phyloP scores from a whole-genome alignment of 1,140 invertebrate species.

The Zophobas morio region DNA sequence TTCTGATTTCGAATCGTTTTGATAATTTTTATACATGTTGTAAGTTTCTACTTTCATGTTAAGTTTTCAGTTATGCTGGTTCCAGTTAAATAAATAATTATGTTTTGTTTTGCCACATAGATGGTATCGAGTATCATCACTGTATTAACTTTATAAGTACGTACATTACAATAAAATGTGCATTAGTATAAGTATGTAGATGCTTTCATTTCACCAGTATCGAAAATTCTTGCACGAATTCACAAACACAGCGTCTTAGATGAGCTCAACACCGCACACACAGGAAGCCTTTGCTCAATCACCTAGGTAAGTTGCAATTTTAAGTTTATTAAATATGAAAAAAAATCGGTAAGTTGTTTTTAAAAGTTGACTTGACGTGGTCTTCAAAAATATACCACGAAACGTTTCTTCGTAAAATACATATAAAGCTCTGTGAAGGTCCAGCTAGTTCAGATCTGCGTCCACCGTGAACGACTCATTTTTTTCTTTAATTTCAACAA shows the following conservation, averaged over 20 bases:
- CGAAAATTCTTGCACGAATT: slow-evolving; percentile 33
- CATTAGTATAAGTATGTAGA: slow-evolving; percentile 49
- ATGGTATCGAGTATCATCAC: slow-evolving; percentile 46
- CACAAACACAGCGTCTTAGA: slow-evolving; percentile 9
- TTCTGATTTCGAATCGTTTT: slow-evolving; percentile 24
- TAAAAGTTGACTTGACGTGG: no score
- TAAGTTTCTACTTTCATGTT: slow-evolving; percentile 16
- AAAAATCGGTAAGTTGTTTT: no score
- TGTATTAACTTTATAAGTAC: slow-evolving; percentile 48
- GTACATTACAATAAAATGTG: slow-evolving; percentile 52
- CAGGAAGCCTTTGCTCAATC: background rate
- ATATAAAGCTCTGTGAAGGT: no score
- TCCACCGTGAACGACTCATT: no score
- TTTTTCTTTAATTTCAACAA: no score
- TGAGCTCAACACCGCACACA: slow-evolving; percentile 23
- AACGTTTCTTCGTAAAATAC: no score
- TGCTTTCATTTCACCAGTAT: slow-evolving; percentile 45
- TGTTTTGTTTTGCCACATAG: slow-evolving; percentile 39
- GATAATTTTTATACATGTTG: slow-evolving; percentile 26
- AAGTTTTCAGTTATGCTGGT: slow-evolving; percentile 30
- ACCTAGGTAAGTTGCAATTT: slow-evolving; percentile 17
- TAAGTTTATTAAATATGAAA: background rate
- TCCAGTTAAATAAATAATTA: slow-evolving; percentile 25
- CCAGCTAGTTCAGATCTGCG: no score
- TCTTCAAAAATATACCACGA: no score